Conservation (phyloP, 2,113 vertebrate genomes). For the Cricetomys ansorgei region DNA sequence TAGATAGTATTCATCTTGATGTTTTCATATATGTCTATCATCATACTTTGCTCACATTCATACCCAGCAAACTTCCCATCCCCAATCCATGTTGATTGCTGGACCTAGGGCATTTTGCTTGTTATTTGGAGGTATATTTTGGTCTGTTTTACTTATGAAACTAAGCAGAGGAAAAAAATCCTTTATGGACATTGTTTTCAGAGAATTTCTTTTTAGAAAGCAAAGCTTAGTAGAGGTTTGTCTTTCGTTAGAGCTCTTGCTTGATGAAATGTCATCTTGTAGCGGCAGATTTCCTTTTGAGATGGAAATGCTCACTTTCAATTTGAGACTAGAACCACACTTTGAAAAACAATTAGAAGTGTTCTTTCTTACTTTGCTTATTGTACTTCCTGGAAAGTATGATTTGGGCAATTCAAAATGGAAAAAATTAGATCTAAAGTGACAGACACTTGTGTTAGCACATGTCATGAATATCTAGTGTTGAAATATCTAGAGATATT, state of each 20-base stretch:
- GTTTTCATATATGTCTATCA: neutral
- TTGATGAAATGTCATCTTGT: neutral
- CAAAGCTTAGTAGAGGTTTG: neutral
- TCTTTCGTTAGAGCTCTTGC: neutral
- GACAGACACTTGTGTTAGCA: neutral
- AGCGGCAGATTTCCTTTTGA: neutral
- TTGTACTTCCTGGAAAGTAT: conserved; percentile 15
- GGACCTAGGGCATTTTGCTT: neutral
- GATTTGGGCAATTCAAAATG: neutral
- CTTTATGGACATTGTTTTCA: neutral
- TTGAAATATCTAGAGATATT: neutral
- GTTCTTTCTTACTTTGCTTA: neutral
- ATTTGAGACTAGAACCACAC: neutral
- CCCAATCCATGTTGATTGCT: neutral
- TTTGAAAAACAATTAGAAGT: neutral
- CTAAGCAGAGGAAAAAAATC: neutral
- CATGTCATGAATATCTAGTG: neutral
- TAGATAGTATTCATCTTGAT: neutral
- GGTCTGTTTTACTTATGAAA: neutral
- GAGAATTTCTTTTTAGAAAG: neutral
- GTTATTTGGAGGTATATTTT: neutral
- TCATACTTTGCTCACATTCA: neutral
- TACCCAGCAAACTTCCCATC: neutral
- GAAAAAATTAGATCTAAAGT: neutral
- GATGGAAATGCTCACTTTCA: neutral